Conservation (phyloP, 2,797 vertebrate species). For the Sorex maritimensis region DNA sequence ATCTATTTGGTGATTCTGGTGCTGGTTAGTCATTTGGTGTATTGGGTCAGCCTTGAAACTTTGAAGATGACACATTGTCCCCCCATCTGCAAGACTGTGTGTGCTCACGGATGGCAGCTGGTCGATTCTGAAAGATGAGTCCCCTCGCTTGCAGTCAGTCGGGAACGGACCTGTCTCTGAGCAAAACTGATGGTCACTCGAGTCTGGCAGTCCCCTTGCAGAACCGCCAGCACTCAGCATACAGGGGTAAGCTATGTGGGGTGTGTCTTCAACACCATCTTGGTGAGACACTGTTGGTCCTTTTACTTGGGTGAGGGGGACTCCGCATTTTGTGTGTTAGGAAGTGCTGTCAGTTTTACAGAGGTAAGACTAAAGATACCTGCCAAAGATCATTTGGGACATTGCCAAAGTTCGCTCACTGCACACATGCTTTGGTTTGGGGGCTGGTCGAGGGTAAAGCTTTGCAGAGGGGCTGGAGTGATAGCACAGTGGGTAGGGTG, state of each 20-base stretch:
- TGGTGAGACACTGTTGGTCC: neutral
- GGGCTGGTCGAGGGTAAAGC: neutral
- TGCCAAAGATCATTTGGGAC: neutral
- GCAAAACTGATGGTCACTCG: neutral
- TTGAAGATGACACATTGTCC: conserved; percentile 48
- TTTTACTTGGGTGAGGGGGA: neutral
- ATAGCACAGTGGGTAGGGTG: too few species aligned
- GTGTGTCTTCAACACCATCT: neutral
- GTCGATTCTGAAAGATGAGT: conserved; percentile 51
- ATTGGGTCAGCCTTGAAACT: conserved; percentile 57
- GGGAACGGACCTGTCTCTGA: conserved; percentile 38
- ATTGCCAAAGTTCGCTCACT: neutral
- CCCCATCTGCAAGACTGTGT: neutral
- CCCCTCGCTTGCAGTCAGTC: conserved; percentile 33
- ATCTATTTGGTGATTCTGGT: conserved; percentile 53
- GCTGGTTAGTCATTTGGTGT: conserved; percentile 68
- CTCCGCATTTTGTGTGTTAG: conserved; percentile 8
- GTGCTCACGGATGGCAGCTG: conserved; percentile 39
- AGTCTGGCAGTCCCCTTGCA: neutral
- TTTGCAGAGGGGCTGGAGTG: neutral
- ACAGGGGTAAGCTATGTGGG: neutral
- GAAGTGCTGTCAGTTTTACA: neutral
- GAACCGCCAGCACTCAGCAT: neutral
- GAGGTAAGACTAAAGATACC: neutral
- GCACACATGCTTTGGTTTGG: neutral